These are phyloP conservation scores for Luidia sarsii DNA, from an alignment of 53 echinoderm and acorn worm genomes.

Conservation along the genomic window DNA sequence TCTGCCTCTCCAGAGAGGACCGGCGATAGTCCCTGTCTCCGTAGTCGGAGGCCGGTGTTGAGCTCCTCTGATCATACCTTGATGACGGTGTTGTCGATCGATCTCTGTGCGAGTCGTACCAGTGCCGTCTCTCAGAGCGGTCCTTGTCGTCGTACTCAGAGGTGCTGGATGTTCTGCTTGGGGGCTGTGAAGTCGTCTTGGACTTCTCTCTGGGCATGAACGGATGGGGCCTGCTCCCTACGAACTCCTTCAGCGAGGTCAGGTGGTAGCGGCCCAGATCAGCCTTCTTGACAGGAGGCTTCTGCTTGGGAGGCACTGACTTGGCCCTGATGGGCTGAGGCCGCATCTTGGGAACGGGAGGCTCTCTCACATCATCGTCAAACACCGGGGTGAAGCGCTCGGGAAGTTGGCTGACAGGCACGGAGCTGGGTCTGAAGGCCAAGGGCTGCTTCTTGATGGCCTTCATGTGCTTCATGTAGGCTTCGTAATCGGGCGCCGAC, in stretches of 20 bases:
- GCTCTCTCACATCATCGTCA: conserved; percentile 33
- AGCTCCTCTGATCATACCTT: neutral
- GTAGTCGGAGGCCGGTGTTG: conserved; percentile 11
- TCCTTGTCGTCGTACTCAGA: conserved; percentile 43
- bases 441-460: conserved; percentile 9
- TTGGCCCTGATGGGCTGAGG: conserved; percentile 31
- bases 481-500: conserved; percentile 28
- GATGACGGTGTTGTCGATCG: conserved; percentile 39
- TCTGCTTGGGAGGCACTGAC: conserved; percentile 41
- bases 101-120: conserved; percentile 44
- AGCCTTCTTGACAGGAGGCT: conserved; percentile 20
- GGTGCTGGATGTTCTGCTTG: conserved; percentile 35
- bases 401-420: conserved; percentile 33
- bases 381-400: conserved; percentile 40
- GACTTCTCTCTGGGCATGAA: conserved; percentile 42
- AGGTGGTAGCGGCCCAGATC: conserved; percentile 20
- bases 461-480: conserved; percentile 35
- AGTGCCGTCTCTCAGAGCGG: conserved; percentile 13
- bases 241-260: conserved; percentile 23
- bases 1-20: conserved; percentile 29
- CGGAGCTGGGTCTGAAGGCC: conserved; percentile 33
- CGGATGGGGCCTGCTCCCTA: conserved; percentile 25
- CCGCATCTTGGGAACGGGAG: conserved; percentile 15
- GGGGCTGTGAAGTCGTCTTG: neutral
- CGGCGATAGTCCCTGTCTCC: conserved; percentile 31